Conservation (phyloP, 2,797 vertebrate genomes). For the Brachyrhaphis roseni region DNA sequence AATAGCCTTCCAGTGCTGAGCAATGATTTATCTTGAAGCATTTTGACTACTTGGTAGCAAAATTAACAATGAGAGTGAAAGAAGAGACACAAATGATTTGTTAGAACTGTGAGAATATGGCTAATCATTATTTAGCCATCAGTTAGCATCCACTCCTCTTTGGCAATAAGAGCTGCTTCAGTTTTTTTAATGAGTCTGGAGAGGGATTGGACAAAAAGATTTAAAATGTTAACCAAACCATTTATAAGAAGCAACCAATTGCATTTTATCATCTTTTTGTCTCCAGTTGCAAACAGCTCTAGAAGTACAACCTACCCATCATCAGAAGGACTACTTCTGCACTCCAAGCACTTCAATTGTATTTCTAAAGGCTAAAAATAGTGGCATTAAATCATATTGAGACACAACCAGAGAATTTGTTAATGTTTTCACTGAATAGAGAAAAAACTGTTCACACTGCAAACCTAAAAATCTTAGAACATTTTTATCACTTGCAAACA, state of each 20-base stretch:
- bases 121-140: too few species aligned
- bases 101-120: too few species aligned
- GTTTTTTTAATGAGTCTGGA: too few species aligned
- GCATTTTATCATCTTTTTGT: not conserved
- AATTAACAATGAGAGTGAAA: too few species aligned
- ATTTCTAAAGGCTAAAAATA: not conserved
- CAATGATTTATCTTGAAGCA: too few species aligned
- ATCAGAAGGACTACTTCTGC: not conserved
- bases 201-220: too few species aligned
- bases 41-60: too few species aligned
- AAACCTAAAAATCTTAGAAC: not conserved
- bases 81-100: too few species aligned
- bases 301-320: not conserved
- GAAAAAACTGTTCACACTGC: not conserved
- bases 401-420: too few species aligned
- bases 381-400: not conserved
- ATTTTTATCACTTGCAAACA: not conserved
- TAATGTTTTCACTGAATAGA: not conserved
- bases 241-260: not conserved
- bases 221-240: not conserved
- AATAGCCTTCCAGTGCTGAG: too few species aligned
- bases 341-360: not conserved
- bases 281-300: not conserved
- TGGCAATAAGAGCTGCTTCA: too few species aligned
- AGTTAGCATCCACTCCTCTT: too few species aligned